A percentile compares a stretch with the other conserved stretches of the same genome.
Conservation (phyloP, 2,888 invertebrate species). For the Dione vanillae region DNA sequence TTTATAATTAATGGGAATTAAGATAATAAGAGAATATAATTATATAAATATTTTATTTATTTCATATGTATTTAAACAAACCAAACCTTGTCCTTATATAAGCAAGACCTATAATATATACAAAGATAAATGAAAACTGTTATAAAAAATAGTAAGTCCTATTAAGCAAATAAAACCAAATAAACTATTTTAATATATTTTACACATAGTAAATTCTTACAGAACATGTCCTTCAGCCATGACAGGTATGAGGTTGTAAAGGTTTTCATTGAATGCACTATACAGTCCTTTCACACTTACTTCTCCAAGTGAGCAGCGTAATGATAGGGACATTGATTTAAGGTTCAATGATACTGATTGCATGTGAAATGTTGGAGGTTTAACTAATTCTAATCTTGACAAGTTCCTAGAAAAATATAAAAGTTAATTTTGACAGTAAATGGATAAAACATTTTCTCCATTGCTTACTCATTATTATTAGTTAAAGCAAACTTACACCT, state of each 20-base stretch:
- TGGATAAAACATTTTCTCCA: background rate
- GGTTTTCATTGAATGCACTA: constrained; percentile 78
- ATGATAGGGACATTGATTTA: constrained; percentile 70
- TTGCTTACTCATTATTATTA: background rate
- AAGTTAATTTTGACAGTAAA: background rate
- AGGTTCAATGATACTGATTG: constrained; percentile 70
- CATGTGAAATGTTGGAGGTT: constrained; percentile 75
- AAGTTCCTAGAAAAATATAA: constrained; percentile 62
- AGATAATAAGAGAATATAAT: background rate
- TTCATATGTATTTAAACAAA: constrained; percentile 17
- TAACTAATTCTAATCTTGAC: constrained; percentile 70
- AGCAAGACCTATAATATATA: constrained; percentile 34
- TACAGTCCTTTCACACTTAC: constrained; percentile 75
- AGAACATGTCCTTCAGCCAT: constrained; percentile 78
- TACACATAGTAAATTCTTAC: constrained; percentile 60
- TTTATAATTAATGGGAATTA: too few relatives aligned
- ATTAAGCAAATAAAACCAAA: too few relatives aligned
- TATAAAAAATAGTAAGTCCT: constrained; percentile 10
- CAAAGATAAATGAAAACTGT: background rate
- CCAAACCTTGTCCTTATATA: constrained; percentile 32
- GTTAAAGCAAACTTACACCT: constrained; percentile 76
- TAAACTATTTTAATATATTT: too few relatives aligned
- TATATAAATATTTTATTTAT: background rate
- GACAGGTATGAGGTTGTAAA: constrained; percentile 77
- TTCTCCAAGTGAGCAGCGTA: constrained; percentile 76